Conservation (phyloP, 2,113 vertebrate species). For the Cichladusa arquata region DNA sequence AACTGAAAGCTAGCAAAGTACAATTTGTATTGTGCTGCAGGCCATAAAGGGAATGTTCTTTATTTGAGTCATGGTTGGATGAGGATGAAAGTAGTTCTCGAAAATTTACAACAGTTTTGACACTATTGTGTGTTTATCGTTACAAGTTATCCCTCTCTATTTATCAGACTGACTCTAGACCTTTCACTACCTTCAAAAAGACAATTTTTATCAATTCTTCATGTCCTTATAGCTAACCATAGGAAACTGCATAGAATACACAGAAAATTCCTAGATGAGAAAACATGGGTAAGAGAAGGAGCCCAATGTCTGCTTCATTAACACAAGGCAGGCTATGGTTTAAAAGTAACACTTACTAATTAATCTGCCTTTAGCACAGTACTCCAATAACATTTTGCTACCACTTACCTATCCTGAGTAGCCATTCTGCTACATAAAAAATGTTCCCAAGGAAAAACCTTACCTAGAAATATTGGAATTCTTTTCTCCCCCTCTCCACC, state of each 20-base stretch:
- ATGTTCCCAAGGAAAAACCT: background rate
- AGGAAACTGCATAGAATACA: background rate
- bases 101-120: conserved; percentile 20
- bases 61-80: conserved; percentile 31
- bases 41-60: conserved; percentile 9
- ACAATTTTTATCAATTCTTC: conserved; percentile 6
- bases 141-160: background rate
- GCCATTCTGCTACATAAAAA: background rate
- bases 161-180: conserved; percentile 3
- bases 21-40: conserved; percentile 46
- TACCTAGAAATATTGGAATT: background rate
- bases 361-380: background rate
- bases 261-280: background rate
- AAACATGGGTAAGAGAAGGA: background rate
- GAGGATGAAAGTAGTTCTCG: conserved; percentile 50
- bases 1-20: conserved; percentile 14
- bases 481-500: background rate
- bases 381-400: background rate
- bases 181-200: background rate
- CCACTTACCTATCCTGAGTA: background rate
- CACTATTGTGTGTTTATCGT: background rate
- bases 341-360: background rate
- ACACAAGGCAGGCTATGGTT: background rate
- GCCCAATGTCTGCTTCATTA: background rate
- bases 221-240: background rate